These are phyloP conservation scores for Carposina sasakii DNA, from an alignment of 1,140 invertebrate genomes.

Conservation along the genomic window DNA sequence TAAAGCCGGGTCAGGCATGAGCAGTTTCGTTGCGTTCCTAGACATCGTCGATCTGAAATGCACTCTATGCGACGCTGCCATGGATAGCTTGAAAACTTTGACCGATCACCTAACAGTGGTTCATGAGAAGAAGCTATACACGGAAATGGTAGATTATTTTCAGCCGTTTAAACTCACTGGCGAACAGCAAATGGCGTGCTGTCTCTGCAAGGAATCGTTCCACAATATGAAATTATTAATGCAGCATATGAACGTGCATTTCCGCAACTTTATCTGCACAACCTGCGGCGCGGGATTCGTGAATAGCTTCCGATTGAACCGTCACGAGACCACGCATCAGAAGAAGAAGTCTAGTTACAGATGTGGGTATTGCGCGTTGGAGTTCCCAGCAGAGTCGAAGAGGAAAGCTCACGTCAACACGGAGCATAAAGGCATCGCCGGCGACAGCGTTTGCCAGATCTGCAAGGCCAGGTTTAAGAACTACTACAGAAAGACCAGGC, in stretches of 20 bases:
- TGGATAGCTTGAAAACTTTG: conserved; percentile 38
- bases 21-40: conserved; percentile 54
- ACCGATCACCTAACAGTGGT: conserved; percentile 49
- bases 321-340: conserved; percentile 53
- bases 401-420: conserved; percentile 58
- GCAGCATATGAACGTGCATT: conserved; percentile 64
- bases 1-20: conserved; percentile 51
- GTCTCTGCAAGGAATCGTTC: conserved; percentile 48
- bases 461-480: conserved; percentile 62
- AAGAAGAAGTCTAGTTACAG: conserved; percentile 56
- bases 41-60: conserved; percentile 62
- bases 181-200: conserved; percentile 55
- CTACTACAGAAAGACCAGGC: conserved; percentile 62
- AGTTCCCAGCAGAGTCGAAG: conserved; percentile 55
- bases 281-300: conserved; percentile 59
- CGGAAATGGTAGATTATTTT: conserved; percentile 53
- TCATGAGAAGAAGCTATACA: conserved; percentile 55
- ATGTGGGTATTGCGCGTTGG: conserved; percentile 48
- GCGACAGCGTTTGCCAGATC: conserved; percentile 58
- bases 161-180: conserved; percentile 55
- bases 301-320: conserved; percentile 52
- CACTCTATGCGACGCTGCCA: conserved; percentile 41
- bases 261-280: conserved; percentile 60
- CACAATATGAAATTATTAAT: conserved; percentile 62
- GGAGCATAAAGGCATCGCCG: conserved; percentile 61